Evolutionary conservation across 2,113 vertebrate genomes (phyloP).

Genomic region (Platycercus adscitus): DNA sequence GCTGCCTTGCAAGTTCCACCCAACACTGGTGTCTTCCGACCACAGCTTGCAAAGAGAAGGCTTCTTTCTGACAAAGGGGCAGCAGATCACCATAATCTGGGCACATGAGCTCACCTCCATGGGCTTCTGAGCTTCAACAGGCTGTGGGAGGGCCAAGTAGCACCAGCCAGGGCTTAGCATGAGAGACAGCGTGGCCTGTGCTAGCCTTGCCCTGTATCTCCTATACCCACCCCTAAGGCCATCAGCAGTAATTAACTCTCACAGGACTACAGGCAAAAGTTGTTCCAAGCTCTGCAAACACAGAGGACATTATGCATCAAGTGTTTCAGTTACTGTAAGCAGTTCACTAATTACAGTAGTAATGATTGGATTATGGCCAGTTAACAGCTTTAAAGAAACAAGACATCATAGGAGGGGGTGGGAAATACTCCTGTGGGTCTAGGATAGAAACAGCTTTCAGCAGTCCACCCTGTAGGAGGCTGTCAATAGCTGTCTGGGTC

Average conservation of each 20-base stretch:
- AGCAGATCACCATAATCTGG: not conserved
- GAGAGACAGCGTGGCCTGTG: not conserved
- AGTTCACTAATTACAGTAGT: conserved; percentile 58
- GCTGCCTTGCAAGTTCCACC: not conserved
- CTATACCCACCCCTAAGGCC: not conserved
- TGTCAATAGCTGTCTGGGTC: not conserved
- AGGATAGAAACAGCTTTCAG: not conserved
- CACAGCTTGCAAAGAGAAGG: not conserved
- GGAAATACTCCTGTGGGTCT: not conserved
- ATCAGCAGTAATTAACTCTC: not conserved
- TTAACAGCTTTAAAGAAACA: conserved; percentile 47
- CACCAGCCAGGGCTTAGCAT: accelerated
- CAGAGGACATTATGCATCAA: not conserved
- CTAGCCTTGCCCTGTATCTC: not conserved
- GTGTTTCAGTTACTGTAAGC: conserved; percentile 39
- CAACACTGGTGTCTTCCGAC: not conserved
- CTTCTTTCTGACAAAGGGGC: not conserved
- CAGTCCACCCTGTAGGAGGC: not conserved
- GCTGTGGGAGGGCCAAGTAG: not conserved
- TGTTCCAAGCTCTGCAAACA: not conserved
- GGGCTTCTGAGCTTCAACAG: not conserved
- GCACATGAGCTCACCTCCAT: not conserved
- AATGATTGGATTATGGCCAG: conserved; percentile 54
- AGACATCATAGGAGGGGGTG: not conserved
- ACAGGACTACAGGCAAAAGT: not conserved